Conservation (phyloP, 1,140 invertebrate species). For the Philotrypesis tridentata region DNA sequence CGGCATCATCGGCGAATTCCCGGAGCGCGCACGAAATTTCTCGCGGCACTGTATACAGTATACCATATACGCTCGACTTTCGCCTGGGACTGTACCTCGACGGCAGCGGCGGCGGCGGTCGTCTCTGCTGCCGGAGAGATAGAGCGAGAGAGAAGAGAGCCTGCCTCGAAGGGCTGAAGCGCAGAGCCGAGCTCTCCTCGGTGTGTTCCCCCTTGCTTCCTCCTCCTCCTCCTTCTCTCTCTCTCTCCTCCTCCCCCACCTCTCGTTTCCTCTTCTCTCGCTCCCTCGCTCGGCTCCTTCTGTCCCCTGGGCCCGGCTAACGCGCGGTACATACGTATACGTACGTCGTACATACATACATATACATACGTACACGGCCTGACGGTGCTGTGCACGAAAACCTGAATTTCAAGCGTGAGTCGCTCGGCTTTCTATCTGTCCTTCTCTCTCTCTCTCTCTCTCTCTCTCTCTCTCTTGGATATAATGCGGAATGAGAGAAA, state of each 20-base stretch:
- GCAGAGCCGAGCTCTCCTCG: constrained; percentile 34
- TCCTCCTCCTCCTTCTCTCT: constrained; percentile 25
- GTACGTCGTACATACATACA: no score
- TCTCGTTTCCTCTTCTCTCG: constrained; percentile 39
- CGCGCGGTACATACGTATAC: no score
- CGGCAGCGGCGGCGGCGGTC: constrained; percentile 45
- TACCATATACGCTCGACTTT: constrained; percentile 39
- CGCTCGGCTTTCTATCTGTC: not conserved
- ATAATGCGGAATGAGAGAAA: no score
- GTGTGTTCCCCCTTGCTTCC: not conserved
- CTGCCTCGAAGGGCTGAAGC: constrained; percentile 61
- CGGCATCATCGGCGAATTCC: constrained; percentile 21
- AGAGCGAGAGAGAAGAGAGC: constrained; percentile 52
- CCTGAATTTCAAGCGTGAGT: constrained; percentile 65
- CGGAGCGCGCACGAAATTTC: constrained; percentile 44
- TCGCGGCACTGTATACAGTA: constrained; percentile 53
- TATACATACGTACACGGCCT: constrained; percentile 56
- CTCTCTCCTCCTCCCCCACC: constrained; percentile 22
- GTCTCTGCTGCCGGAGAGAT: constrained; percentile 48
- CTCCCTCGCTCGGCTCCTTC: constrained; percentile 29
- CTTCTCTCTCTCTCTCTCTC: constrained; percentile 17
- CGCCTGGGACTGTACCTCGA: constrained; percentile 40
- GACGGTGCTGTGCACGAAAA: constrained; percentile 60
- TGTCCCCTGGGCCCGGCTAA: constrained; percentile 41
- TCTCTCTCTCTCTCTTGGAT: no score